Conservation (phyloP, 2,797 vertebrate genomes). For the Scolopax rusticola region DNA sequence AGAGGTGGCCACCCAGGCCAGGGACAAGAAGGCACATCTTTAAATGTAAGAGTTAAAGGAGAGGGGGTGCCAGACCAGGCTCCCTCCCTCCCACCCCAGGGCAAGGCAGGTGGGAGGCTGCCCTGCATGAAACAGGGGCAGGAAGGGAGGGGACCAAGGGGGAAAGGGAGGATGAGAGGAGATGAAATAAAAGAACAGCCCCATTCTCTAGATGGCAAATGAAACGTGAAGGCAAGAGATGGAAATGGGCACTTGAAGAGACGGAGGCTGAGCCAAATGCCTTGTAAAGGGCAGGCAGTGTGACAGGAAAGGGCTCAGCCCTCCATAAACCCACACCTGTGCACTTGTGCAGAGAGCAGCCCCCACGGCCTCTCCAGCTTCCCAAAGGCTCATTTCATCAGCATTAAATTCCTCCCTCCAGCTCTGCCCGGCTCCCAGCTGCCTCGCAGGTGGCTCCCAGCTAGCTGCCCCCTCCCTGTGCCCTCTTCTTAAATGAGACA, state of each 20-base stretch:
- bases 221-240: not conserved
- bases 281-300: not conserved
- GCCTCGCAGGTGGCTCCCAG: not conserved
- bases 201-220: not conserved
- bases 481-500: not conserved
- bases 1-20: not conserved
- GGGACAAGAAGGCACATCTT: constrained; percentile 40
- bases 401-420: not conserved
- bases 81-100: not conserved
- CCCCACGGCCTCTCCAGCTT: not conserved
- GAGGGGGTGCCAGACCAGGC: not conserved
- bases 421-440: constrained; percentile 11
- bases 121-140: not conserved
- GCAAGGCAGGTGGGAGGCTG: not conserved
- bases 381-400: not conserved
- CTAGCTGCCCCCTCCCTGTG: not conserved
- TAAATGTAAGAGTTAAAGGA: not conserved
- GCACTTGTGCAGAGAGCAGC: not conserved
- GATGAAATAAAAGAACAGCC: not conserved
- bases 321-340: not conserved
- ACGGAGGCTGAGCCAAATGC: not conserved
- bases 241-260: not conserved
- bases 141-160: not conserved
- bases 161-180: not conserved
- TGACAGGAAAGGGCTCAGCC: not conserved